phyloP scores from a whole-genome alignment of 2,797 vertebrate species.

The Amblyopsis hoosieri region DNA sequence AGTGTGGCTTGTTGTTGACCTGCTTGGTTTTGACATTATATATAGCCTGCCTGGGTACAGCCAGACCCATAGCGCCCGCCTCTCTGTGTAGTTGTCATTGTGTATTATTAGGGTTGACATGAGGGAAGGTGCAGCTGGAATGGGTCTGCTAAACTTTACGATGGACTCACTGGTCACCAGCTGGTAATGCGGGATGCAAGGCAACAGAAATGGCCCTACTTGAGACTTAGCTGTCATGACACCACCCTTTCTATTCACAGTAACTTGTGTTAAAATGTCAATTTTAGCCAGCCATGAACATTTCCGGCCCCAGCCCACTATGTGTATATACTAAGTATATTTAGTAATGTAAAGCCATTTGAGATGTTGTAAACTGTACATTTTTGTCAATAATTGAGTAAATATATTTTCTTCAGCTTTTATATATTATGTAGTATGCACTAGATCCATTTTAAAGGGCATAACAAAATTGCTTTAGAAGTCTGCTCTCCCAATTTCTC shows the following conservation, averaged over 20 bases:
- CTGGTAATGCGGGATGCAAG: constrained; percentile 51
- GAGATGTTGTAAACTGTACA: not conserved
- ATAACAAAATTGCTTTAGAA: not conserved
- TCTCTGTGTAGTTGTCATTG: constrained; percentile 69
- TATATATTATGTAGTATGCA: not conserved
- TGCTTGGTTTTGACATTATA: constrained; percentile 23
- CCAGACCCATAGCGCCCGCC: constrained; percentile 29
- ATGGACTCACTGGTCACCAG: constrained; percentile 57
- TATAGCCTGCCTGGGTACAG: constrained; percentile 38
- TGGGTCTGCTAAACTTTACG: constrained; percentile 35
- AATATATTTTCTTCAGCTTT: not conserved
- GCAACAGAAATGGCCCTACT: constrained; percentile 13
- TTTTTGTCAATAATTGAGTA: not conserved
- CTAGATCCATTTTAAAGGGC: constrained; percentile 16
- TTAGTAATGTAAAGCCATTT: not conserved
- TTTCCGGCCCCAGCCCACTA: not conserved
- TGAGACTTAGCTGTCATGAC: not conserved
- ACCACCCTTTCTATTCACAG: no score
- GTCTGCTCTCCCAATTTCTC: no score
- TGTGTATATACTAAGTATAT: not conserved
- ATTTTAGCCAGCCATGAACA: no score
- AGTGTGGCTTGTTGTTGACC: constrained; percentile 17
- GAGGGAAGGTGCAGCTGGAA: constrained; percentile 55
- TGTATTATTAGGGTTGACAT: constrained; percentile 78
- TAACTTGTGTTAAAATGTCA: no score